Evolutionary conservation across 2,113 vertebrate species (phyloP), one percentile per base, ranked within the genome.

Genomic region (Guaruba guarouba): DNA sequence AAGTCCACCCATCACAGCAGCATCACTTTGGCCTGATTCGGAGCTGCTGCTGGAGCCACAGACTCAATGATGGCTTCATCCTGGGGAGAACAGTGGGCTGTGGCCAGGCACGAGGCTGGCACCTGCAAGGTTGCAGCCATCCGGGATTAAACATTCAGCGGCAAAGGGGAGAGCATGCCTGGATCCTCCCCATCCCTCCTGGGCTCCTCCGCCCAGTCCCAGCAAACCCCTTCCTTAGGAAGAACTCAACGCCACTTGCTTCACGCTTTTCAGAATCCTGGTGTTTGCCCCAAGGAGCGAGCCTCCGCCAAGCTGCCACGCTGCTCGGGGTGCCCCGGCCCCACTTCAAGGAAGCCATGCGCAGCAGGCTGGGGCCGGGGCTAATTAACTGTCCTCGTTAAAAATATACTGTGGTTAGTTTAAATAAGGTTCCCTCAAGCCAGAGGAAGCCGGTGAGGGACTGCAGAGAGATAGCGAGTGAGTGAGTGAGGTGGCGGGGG

Each of bases 331-430:
- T 70, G 48, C 52, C 81, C 54, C 11, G 0, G 66, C 81, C 52
- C 39, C 3, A 46, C 78, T 77, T 35, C 3, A 18, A 82, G 94
- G 82, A 80, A 94, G 80, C 82, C 64, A 6, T 27, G 86, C 20
- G 4, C 91, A 94, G 67, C 9, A 0, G 70, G 78, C 90, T 93
- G 90, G 92, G 94, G 94, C 88, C 82, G 0, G 71, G 69, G 64
- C 82, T 95, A 75, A 93, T 96, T 96, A 97, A 88, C 92, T 67
- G 55, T 2, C 54, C 95, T 95, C 22, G 23, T 97, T 97, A 96
- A 97, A 96, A 94, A 70, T 90, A 96, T 93, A 94, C 77, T 81
- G 82, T 54, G 71, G 78, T 86, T 82, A 54, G 64, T 81, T 96
- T 85, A 88, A 93, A 77, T 27, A 17, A 86, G 64, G 71, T 77